These are phyloP conservation scores for Camelus bactrianus DNA, from an alignment of 2,113 vertebrate genomes.

Conservation along the genomic window DNA sequence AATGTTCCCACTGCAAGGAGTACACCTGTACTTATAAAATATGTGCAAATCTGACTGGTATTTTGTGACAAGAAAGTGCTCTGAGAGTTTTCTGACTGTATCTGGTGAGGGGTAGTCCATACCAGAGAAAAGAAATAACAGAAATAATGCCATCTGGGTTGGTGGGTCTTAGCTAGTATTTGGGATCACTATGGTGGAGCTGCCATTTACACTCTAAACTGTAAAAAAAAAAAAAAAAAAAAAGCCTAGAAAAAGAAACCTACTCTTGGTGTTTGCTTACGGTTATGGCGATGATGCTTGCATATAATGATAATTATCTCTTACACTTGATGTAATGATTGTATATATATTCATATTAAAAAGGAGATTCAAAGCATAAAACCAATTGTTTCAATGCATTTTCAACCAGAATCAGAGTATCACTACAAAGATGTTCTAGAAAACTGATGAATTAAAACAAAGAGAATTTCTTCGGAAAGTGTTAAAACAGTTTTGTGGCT, in stretches of 20 bases:
- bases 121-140: not conserved
- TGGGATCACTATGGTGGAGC: not conserved
- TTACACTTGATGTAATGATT: not conserved
- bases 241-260: not conserved
- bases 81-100: not conserved
- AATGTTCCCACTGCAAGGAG: not conserved
- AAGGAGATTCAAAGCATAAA: not conserved
- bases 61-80: not conserved
- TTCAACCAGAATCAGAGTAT: not conserved
- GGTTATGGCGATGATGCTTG: not conserved
- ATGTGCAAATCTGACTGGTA: not conserved
- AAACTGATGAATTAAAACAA: not conserved
- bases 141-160: not conserved
- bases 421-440: not conserved
- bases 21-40: not conserved
- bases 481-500: not conserved
- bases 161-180: not conserved
- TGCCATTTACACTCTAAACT: not conserved
- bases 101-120: not conserved
- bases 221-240: not conserved
- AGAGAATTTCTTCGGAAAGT: not conserved
- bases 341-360: slow-evolving; percentile 37
- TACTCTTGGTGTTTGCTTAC: not conserved
- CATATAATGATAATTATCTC: not conserved
- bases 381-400: not conserved